phyloP scores from a whole-genome alignment of 2,113 vertebrate genomes.

The Lampris megalopsis region DNA sequence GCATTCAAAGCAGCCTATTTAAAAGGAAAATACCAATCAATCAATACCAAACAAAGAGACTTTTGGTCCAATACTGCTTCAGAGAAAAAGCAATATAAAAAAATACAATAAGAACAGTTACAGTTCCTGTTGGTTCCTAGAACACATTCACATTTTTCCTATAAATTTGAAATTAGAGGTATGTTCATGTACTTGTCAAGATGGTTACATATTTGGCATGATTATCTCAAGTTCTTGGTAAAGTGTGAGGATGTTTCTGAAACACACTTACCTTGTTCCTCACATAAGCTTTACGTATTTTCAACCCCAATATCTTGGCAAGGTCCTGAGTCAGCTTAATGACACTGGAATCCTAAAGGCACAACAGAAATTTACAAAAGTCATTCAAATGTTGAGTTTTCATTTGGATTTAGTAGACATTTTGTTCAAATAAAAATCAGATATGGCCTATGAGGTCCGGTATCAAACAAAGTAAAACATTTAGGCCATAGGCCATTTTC shows the following conservation, averaged over 20 bases:
- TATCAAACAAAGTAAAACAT: no score
- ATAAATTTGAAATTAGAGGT: no score
- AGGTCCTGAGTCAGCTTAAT: conserved; percentile 95
- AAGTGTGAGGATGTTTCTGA: background rate
- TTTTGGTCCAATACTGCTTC: no score
- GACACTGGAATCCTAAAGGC: conserved; percentile 90
- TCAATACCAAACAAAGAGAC: background rate
- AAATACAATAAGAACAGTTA: no score
- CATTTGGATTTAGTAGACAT: no score
- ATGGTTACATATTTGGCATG: background rate
- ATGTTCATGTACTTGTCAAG: no score
- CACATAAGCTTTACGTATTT: conserved; percentile 97
- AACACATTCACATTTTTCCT: no score
- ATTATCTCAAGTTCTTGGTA: background rate
- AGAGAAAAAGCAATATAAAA: no score
- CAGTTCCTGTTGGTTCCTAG: no score
- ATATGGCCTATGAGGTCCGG: no score
- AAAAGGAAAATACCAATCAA: background rate
- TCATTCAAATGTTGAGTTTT: background rate
- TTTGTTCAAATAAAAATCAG: no score
- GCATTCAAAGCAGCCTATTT: conserved; percentile 88
- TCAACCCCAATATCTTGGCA: conserved; percentile 94
- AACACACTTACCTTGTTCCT: conserved; percentile 88
- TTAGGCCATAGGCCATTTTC: no score
- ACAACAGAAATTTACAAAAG: background rate